These are phyloP conservation scores for Drosophila borealis DNA, from an alignment of 2,888 invertebrate genomes.

Conservation along the genomic window DNA sequence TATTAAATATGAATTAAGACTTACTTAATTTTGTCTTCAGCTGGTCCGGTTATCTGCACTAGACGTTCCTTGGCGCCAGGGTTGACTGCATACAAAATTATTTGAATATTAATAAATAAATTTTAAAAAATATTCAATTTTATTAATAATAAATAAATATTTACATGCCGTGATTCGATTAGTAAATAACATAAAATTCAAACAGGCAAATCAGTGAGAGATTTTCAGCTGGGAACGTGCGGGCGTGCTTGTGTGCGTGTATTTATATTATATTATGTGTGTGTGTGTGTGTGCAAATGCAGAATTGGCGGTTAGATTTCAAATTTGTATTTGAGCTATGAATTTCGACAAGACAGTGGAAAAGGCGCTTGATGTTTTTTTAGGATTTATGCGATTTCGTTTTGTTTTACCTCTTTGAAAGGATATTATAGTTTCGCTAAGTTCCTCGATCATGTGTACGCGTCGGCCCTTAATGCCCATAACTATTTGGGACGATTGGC, in stretches of 20 bases:
- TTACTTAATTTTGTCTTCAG: slow-evolving; percentile 96
- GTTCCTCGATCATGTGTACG: slow-evolving; percentile 99
- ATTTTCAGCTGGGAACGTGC: slow-evolving; percentile 26
- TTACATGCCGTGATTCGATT: slow-evolving; percentile 26
- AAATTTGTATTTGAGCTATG: background rate
- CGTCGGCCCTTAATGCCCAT: slow-evolving; percentile 99
- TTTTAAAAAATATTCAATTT: background rate
- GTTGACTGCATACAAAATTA: slow-evolving; percentile 88
- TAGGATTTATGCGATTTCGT: slow-evolving; percentile 2
- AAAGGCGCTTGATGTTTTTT: slow-evolving; percentile 13
- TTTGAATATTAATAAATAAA: slow-evolving; percentile 9
- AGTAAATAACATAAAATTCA: slow-evolving; percentile 25
- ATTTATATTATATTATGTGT: slow-evolving; percentile 1
- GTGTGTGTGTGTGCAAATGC: slow-evolving; percentile 8
- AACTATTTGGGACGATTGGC: slow-evolving; percentile 86
- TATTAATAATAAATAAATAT: slow-evolving; percentile 5
- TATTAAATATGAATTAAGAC: slow-evolving; percentile 72
- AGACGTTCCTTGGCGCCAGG: slow-evolving; percentile 97
- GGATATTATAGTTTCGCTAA: slow-evolving; percentile 99
- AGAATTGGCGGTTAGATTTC: slow-evolving; percentile 2
- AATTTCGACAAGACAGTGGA: slow-evolving; percentile 4
- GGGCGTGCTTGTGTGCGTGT: slow-evolving; percentile 6
- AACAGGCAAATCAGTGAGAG: slow-evolving; percentile 2
- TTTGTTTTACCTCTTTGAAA: slow-evolving; percentile 96
- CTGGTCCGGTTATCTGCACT: slow-evolving; percentile 97